Conservation (phyloP, 2,113 vertebrate genomes). For the Xiphophorus hellerii region DNA sequence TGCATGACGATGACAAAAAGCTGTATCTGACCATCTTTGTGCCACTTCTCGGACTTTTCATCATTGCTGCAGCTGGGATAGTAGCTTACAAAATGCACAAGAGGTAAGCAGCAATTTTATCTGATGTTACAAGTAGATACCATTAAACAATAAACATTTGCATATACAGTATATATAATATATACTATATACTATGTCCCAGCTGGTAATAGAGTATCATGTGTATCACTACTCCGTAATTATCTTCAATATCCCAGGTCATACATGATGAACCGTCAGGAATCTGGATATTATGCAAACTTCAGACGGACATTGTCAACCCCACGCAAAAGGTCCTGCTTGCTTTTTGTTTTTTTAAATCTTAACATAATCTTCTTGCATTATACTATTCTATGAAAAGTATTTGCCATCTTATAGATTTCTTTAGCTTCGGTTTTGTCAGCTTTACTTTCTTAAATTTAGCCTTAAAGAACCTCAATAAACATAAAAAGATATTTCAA, state of each 20-base stretch:
- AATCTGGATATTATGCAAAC: conserved; percentile 65
- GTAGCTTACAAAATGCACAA: conserved; percentile 19
- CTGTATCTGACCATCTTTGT: background rate
- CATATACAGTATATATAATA: too few species aligned
- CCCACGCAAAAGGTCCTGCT: conserved; percentile 48
- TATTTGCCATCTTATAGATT: too few species aligned
- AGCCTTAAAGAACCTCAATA: background rate
- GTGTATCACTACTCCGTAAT: too few species aligned
- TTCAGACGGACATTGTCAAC: conserved; percentile 39
- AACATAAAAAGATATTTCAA: background rate
- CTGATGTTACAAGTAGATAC: background rate
- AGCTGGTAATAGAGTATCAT: too few species aligned
- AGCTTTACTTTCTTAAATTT: background rate
- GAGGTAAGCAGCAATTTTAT: conserved; percentile 33
- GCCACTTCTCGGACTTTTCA: conserved; percentile 18
- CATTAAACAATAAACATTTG: too few species aligned
- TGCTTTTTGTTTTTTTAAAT: background rate
- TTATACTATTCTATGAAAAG: background rate
- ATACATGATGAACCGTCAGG: conserved; percentile 10
- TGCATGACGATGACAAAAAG: fast-evolving
- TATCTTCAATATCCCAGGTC: conserved; percentile 33
- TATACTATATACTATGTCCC: too few species aligned
- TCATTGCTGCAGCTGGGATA: conserved; percentile 9
- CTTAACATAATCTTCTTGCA: too few species aligned
- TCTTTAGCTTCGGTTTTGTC: background rate